phyloP scores from a whole-genome alignment of 2,113 vertebrate species.

The Austrofundulus limnaeus region DNA sequence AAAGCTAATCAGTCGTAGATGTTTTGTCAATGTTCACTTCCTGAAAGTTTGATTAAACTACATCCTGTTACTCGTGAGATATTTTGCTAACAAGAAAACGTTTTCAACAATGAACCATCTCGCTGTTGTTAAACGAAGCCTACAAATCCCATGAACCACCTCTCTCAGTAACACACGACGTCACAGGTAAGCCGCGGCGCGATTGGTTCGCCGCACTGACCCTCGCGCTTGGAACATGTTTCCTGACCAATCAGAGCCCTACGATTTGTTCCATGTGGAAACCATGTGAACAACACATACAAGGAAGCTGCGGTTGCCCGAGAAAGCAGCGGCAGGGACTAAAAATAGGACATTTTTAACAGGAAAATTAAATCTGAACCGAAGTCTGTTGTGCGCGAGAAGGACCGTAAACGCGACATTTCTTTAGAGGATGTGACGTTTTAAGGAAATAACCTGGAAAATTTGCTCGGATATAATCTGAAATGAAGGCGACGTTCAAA shows the following conservation, averaged over 20 bases:
- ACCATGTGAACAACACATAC: slow-evolving; percentile 87
- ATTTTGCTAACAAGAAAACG: too few relatives aligned
- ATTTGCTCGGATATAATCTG: neutral
- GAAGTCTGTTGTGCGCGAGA: neutral
- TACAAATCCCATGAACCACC: slow-evolving; percentile 70
- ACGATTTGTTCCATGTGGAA: slow-evolving; percentile 89
- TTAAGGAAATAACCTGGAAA: neutral
- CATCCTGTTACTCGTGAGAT: too few relatives aligned
- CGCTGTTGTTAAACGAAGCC: neutral
- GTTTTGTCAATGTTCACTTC: too few relatives aligned
- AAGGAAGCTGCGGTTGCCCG: slow-evolving; percentile 74
- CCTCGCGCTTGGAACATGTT: slow-evolving; percentile 52
- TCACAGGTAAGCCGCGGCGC: slow-evolving; percentile 49
- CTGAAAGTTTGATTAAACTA: too few relatives aligned
- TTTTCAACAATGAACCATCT: neutral
- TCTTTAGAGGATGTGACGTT: neutral
- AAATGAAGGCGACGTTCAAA: neutral
- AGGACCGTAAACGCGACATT: neutral
- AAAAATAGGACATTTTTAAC: slow-evolving; percentile 7
- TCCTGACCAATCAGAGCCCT: slow-evolving; percentile 79
- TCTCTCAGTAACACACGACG: slow-evolving; percentile 83
- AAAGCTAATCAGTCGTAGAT: too few relatives aligned
- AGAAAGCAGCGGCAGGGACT: slow-evolving; percentile 29
- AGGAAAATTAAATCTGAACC: neutral
- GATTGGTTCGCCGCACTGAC: slow-evolving; percentile 71